Evolutionary conservation across 2,113 vertebrate genomes (phyloP), one percentile per base, ranked within the genome.

Genomic region (Danio rerio): DNA sequence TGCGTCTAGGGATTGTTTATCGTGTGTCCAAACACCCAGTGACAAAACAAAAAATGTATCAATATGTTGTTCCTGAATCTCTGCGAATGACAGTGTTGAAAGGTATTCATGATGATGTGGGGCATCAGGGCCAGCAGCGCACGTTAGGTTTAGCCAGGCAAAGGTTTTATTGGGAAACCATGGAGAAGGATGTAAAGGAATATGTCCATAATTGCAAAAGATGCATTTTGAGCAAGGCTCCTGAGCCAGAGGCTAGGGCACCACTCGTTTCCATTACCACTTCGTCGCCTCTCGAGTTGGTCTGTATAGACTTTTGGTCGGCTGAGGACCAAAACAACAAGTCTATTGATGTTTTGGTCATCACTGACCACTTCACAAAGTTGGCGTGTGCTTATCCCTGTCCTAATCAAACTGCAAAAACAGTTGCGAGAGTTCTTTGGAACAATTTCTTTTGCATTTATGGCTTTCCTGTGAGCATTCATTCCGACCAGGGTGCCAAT

Each of bases 361-460:
- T 53, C n/a, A 73, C 70, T 31, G 50, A 73, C 49, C 70, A 73
- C 13, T 73, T 53, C 47, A 73, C 18, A 0, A 69, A 78, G 16
- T 18, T 81, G 16, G 52, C 70, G 13, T 73, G 83, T 63, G 82
- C 45, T 0, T 78, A 21, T 50, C n/a, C 53, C 0, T 31, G 11
- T 13, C 18, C 18, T 10, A 16, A 12, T 5, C 70, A 73, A 31
- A 31, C 49, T 15, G 70, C 70, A 0, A 73, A 16, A 8, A 49
- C 20, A 40, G 70, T 73, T 7, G 70, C 47, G 5, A 2, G 18
- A 9, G 12, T 73, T 7, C 71, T 83, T 9, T 73, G 66, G 74
- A 77, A 83, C 21, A 45, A 43, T 2, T 79, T 31, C 8, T 83
- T 83, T 5, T 80, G 40, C 20, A 40, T 86, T 0, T 61, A 79